Conservation (phyloP, 2,888 invertebrate species). For the Cheilosia impressa region DNA sequence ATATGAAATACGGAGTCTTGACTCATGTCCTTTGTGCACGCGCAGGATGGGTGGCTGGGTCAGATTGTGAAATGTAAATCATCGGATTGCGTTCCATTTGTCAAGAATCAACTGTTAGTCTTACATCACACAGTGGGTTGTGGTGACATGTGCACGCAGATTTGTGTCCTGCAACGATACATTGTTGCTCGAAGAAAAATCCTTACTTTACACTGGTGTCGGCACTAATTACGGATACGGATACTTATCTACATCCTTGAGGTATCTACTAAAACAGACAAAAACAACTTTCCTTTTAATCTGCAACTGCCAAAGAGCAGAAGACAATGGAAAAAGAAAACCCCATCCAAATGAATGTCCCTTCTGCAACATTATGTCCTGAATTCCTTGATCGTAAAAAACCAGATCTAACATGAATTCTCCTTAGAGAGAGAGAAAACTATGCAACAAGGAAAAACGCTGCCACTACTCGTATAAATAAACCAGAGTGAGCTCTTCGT, state of each 20-base stretch:
- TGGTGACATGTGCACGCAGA: constrained; percentile 23
- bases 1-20: constrained; percentile 69
- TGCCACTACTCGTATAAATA: constrained; percentile 51
- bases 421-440: constrained; percentile 14
- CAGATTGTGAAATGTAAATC: constrained; percentile 48
- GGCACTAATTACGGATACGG: constrained; percentile 7
- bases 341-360: constrained; percentile 59
- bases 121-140: constrained; percentile 28
- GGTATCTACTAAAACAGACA: not conserved
- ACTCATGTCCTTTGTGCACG: constrained; percentile 38
- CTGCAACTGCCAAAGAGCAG: constrained; percentile 27
- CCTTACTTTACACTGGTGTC: too few species aligned
- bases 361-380: constrained; percentile 67
- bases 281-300: constrained; percentile 32
- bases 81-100: constrained; percentile 60
- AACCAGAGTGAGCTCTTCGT: constrained; percentile 61
- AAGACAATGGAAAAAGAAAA: constrained; percentile 7
- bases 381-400: constrained; percentile 59
- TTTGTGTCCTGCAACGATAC: not conserved
- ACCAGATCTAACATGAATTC: constrained; percentile 50
- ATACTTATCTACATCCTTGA: not conserved
- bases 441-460: constrained; percentile 62
- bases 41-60: not conserved
- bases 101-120: constrained; percentile 58
- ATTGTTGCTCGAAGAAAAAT: too few species aligned